These are phyloP conservation scores for Esox masquinongy DNA, from an alignment of 2,797 vertebrate species.

Conservation along the genomic window DNA sequence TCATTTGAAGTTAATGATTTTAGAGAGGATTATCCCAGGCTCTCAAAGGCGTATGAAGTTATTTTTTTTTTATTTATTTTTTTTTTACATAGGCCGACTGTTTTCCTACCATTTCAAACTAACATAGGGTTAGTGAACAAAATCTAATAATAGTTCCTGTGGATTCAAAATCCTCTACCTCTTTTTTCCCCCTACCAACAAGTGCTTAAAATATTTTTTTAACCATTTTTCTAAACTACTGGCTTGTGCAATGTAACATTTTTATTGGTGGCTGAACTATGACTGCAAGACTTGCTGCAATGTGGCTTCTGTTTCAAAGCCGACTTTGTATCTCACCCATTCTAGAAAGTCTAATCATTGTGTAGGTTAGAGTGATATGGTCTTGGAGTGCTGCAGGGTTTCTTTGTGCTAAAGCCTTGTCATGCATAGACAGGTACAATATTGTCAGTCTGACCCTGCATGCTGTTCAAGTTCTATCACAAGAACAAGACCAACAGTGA, in stretches of 20 bases:
- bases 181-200: neutral
- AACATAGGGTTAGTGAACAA: neutral
- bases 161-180: too few species aligned
- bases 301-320: neutral
- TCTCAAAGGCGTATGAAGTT: slow-evolving; percentile 18
- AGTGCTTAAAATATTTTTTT: neutral
- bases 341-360: slow-evolving; percentile 8
- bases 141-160: neutral
- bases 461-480: neutral
- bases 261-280: neutral
- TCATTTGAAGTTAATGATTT: slow-evolving; percentile 59
- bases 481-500: neutral
- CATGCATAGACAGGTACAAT: slow-evolving; percentile 2
- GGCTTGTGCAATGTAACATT: neutral
- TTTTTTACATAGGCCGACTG: slow-evolving; percentile 12
- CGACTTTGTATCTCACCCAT: neutral
- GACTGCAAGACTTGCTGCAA: neutral
- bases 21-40: slow-evolving; percentile 14
- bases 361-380: slow-evolving; percentile 32
- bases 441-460: neutral
- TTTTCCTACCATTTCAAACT: neutral
- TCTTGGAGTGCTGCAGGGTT: neutral
- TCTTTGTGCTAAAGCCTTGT: neutral
- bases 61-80: too few species aligned
- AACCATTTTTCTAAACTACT: neutral